phyloP scores from a whole-genome alignment of 1,140 invertebrate species.

The Papilio machaon region DNA sequence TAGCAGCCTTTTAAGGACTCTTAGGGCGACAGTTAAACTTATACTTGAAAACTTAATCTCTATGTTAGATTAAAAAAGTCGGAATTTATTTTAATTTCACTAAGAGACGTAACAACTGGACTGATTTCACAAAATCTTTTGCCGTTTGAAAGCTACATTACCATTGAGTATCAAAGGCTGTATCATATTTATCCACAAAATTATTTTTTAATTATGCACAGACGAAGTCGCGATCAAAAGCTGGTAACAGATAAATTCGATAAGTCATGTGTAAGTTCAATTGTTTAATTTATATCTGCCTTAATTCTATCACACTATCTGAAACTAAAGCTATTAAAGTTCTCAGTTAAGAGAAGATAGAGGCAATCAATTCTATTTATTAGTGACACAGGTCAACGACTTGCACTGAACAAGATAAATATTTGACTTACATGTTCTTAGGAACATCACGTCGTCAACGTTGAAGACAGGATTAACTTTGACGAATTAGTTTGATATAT shows the following conservation, averaged over 20 bases:
- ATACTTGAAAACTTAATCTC: not conserved
- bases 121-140: no score
- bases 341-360: not conserved
- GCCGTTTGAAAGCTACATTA: no score
- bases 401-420: not conserved
- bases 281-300: not conserved
- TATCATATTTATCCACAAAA: no score
- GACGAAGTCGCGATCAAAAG: no score
- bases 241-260: not conserved
- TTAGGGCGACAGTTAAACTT: no score
- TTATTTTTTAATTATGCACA: no score
- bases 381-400: conserved; percentile 1
- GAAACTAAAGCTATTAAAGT: conserved; percentile 2
- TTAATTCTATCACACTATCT: not conserved
- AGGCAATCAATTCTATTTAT: conserved; percentile 6
- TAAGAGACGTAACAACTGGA: no score
- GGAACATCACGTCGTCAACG: not conserved
- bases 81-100: not conserved
- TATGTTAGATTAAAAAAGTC: not conserved
- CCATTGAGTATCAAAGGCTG: no score
- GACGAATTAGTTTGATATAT: not conserved
- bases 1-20: not conserved
- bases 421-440: not conserved
- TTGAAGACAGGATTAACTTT: not conserved
- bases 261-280: not conserved